Conservation (phyloP, 2,888 invertebrate species). For the Pseudococcus viburni region DNA sequence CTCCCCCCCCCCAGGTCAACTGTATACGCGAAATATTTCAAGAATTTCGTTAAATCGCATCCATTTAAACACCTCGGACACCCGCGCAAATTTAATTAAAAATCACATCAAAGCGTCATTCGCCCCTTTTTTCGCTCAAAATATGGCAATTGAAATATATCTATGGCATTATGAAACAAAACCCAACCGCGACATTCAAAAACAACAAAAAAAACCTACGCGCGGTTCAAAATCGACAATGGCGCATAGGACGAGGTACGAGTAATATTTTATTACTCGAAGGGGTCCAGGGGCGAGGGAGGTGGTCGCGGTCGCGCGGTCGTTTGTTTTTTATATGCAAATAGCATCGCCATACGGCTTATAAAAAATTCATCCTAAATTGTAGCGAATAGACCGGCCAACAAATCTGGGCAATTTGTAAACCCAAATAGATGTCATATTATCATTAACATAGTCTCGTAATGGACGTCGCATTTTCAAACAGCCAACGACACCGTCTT, state of each 20-base stretch:
- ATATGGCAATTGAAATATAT: not conserved
- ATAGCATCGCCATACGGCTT: not conserved
- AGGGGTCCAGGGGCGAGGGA: not conserved
- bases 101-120: constrained; percentile 11
- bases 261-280: not conserved
- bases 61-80: not conserved
- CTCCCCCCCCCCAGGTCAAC: not conserved
- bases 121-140: constrained; percentile 1
- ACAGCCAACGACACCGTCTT: not conserved
- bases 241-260: not conserved
- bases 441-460: constrained; percentile 51
- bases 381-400: not conserved
- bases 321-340: constrained; percentile 50
- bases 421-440: constrained; percentile 52
- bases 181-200: not conserved
- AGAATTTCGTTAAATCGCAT: constrained; percentile 25
- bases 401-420: constrained; percentile 57
- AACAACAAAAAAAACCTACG: constrained; percentile 27
- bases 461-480: constrained; percentile 12
- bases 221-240: constrained; percentile 20
- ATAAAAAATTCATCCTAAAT: constrained; percentile 51
- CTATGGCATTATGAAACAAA: not conserved
- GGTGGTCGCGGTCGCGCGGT: not conserved
- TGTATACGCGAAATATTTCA: not conserved
- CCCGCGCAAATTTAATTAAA: constrained; percentile 14